Evolutionary conservation across 2,888 invertebrate genomes (phyloP).

Genomic region (Tridacna gigas): DNA sequence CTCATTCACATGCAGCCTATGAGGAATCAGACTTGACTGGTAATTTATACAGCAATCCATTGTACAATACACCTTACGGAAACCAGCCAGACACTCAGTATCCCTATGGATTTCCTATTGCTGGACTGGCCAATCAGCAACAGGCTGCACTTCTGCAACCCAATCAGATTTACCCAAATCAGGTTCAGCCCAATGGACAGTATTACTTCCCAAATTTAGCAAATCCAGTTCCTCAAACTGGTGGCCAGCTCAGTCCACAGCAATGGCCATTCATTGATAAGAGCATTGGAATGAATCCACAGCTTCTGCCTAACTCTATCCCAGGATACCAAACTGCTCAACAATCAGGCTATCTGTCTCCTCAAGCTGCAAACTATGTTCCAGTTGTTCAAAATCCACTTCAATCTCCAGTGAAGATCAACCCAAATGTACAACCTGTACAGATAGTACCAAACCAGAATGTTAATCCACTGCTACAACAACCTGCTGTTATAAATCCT

Average conservation of each 20-base stretch:
- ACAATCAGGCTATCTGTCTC: constrained; percentile 25
- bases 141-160: constrained; percentile 39
- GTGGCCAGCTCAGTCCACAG: constrained; percentile 33
- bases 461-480: constrained; percentile 23
- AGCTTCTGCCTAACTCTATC: constrained; percentile 44
- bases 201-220: constrained; percentile 51
- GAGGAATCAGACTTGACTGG: constrained; percentile 38
- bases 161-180: constrained; percentile 57
- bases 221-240: constrained; percentile 44
- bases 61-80: constrained; percentile 40
- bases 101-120: constrained; percentile 59
- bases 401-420: constrained; percentile 22
- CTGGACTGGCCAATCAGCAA: constrained; percentile 51
- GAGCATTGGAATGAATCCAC: constrained; percentile 29
- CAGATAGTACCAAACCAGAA: constrained; percentile 8
- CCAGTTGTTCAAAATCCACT: constrained; percentile 40
- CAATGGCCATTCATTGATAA: constrained; percentile 49
- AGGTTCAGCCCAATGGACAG: constrained; percentile 36
- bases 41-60: constrained; percentile 43
- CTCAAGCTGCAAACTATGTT: constrained; percentile 32
- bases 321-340: constrained; percentile 18
- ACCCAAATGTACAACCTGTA: constrained; percentile 25
- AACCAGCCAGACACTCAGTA: constrained; percentile 46
- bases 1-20: constrained; percentile 55
- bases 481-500: constrained; percentile 9